These are phyloP conservation scores for Caenorhabditis briggsae DNA, from an alignment of 1,140 invertebrate genomes.

Conservation along the genomic window DNA sequence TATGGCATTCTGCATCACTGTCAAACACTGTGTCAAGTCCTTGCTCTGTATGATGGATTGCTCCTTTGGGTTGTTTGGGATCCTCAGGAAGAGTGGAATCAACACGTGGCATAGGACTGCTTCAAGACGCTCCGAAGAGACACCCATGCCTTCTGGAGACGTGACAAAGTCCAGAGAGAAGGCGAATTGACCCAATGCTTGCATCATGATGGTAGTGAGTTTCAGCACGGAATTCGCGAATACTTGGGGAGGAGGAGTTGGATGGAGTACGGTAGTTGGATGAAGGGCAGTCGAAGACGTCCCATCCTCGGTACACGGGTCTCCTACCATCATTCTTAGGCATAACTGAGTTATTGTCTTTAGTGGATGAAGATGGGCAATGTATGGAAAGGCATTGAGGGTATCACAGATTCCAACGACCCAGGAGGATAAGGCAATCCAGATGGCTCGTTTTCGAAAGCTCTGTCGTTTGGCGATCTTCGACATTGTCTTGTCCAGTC, in stretches of 20 bases:
- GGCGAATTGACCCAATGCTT: slow-evolving; percentile 83
- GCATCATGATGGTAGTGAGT: slow-evolving; percentile 91
- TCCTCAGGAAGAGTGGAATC: slow-evolving; percentile 94
- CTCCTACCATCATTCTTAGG: slow-evolving; percentile 80
- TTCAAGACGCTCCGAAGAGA: slow-evolving; percentile 91
- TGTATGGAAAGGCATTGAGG: slow-evolving; percentile 90
- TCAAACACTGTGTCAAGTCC: slow-evolving; percentile 91
- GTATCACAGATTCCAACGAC: slow-evolving; percentile 95
- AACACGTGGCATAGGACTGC: slow-evolving; percentile 95
- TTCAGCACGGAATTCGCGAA: slow-evolving; percentile 96
- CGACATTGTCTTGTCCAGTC: slow-evolving; percentile 95
- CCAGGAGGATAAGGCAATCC: slow-evolving; percentile 92
- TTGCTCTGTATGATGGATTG: slow-evolving; percentile 88
- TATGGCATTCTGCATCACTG: slow-evolving; percentile 89
- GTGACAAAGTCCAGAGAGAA: slow-evolving; percentile 91
- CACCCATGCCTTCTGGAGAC: slow-evolving; percentile 88
- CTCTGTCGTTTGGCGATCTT: slow-evolving; percentile 91
- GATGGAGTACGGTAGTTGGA: slow-evolving; percentile 79
- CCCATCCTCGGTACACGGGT: slow-evolving; percentile 70
- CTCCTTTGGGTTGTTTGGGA: slow-evolving; percentile 83
- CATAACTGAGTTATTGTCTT: slow-evolving; percentile 81
- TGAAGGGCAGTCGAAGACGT: slow-evolving; percentile 82
- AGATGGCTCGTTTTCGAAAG: slow-evolving; percentile 90
- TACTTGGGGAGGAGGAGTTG: slow-evolving; percentile 86
- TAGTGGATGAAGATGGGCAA: slow-evolving; percentile 94